phyloP scores from a whole-genome alignment of 2,888 invertebrate species.

The Hypomecis punctinalis region DNA sequence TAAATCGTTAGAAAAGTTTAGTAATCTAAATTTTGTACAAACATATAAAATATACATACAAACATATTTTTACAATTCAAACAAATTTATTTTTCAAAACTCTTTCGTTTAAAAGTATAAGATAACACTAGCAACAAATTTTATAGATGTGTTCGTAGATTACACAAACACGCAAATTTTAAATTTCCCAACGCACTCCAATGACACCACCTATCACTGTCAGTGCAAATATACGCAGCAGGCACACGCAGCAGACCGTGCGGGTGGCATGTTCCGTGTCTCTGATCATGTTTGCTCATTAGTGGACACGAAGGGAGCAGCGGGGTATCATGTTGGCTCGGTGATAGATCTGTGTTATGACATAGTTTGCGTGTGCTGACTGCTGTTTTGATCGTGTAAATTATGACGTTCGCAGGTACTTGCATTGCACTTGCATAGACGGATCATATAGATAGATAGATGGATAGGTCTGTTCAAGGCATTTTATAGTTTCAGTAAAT shows the following conservation, averaged over 20 bases:
- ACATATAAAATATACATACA: background rate
- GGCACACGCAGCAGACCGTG: constrained; percentile 52
- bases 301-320: constrained; percentile 59
- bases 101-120: too few relatives aligned
- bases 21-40: background rate
- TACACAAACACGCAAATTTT: background rate
- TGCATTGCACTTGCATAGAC: too few relatives aligned
- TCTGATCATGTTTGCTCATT: constrained; percentile 71
- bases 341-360: constrained; percentile 27
- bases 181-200: constrained; percentile 4
- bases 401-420: too few relatives aligned
- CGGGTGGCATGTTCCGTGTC: constrained; percentile 42
- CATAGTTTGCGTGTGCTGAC: background rate
- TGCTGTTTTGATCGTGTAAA: constrained; percentile 4
- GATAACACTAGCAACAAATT: too few relatives aligned
- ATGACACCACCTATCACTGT: constrained; percentile 21
- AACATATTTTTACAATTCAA: too few relatives aligned
- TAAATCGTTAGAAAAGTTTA: background rate
- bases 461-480: too few relatives aligned
- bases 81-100: too few relatives aligned
- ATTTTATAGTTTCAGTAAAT: too few relatives aligned
- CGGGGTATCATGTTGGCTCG: constrained; percentile 44
- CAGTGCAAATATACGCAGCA: constrained; percentile 44
- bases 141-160: too few relatives aligned
- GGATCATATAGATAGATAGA: too few relatives aligned